Conservation (phyloP, 2,888 invertebrate species). For the Meghimatium bilineatum region DNA sequence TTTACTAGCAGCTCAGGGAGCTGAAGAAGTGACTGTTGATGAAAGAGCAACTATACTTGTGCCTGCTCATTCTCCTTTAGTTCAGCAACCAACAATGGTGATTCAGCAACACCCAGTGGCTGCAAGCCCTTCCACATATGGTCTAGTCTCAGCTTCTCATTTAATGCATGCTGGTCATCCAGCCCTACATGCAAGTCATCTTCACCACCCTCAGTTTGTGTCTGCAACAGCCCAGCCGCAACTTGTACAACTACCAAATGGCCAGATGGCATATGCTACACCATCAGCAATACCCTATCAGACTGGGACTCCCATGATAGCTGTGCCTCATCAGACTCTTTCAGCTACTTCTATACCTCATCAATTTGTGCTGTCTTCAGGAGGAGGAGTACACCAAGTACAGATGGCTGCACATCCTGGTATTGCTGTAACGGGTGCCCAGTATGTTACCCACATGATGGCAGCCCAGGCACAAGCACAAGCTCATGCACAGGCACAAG, state of each 20-base stretch:
- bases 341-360: conserved; percentile 50
- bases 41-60: conserved; percentile 47
- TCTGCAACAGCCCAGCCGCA: conserved; percentile 57
- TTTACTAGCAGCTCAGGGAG: conserved; percentile 47
- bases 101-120: conserved; percentile 53
- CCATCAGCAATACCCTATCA: conserved; percentile 60
- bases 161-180: conserved; percentile 44
- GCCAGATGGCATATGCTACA: conserved; percentile 46
- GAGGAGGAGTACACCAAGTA: conserved; percentile 36
- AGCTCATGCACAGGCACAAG: conserved; percentile 60
- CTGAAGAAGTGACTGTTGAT: conserved; percentile 44
- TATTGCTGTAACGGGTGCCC: conserved; percentile 49
- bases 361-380: conserved; percentile 57
- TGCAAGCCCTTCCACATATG: conserved; percentile 44
- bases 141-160: conserved; percentile 49
- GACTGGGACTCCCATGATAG: conserved; percentile 68
- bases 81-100: conserved; percentile 54
- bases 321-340: conserved; percentile 56
- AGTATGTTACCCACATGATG: conserved; percentile 51
- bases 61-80: conserved; percentile 54
- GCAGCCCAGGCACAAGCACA: conserved; percentile 55
- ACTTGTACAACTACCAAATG: conserved; percentile 58
- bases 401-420: conserved; percentile 43
- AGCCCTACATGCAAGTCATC: conserved; percentile 32
- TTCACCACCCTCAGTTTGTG: conserved; percentile 53